Base-by-base conservation (phyloP, 2,888 invertebrate species). In the Melanchra persicariae region DNA sequence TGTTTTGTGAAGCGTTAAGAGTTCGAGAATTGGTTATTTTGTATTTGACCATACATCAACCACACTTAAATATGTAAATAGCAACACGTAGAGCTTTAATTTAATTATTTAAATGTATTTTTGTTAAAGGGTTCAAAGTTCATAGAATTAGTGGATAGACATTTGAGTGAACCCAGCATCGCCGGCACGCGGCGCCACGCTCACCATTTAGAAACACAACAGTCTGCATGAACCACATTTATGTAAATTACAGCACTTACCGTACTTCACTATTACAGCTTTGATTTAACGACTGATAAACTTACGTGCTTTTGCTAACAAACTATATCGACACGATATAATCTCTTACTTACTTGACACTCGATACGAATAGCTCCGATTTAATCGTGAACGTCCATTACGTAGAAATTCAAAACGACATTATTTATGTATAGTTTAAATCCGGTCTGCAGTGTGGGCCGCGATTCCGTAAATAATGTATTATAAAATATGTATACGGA, bases 381-480 rank as follows among this genome's bases (percentile, higher is more conserved):
- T 55, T 74, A 74, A 80, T 77, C 74, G 82, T 76, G 82, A 82
- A 82, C 70, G 59, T 55, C n/a, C n/a, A n/a, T n/a, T n/a, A 65
- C 58, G 37, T 52, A 51, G 59, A 69, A 65, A 83, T 69, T 55
- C 61, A 47, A 66, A 68, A 52, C 70, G 71, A 80, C 71, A 72
- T n/a, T n/a, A n/a, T n/a, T n/a, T 77, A 72, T 82, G 72, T 82
- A 82, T 79, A 79, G 76, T 75, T 73, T 57, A 82, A 77, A 77
- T 80, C 71, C 70, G 63, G 70, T 77, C 58, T 70, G 70, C 57
- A 54, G 80, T 80, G 77, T 82, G 76, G 77, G 74, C 55, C 62
- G 69, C 54, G 62, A 71, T 78, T 75, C 73, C 59, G 67, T 78
- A 71, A 79, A 76, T 79, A 65, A 76, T 68, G 30, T 82, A 70